These are phyloP conservation scores for Anoplophora glabripennis DNA, from an alignment of 1,140 invertebrate genomes.

Conservation along the genomic window DNA sequence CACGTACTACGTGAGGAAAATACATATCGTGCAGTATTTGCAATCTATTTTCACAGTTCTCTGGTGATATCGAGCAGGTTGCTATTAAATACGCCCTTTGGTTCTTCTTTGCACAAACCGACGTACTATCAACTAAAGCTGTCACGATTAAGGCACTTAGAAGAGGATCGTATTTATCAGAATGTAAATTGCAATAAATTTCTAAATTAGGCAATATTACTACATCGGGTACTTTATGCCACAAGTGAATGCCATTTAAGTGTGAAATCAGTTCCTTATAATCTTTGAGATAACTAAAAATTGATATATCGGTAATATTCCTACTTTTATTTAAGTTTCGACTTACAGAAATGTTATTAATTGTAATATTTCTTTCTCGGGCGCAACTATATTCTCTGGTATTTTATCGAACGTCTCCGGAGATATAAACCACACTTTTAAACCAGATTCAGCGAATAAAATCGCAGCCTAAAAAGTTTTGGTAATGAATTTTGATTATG, in stretches of 20 bases:
- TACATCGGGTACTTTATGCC: conserved; percentile 32
- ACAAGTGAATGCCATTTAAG: conserved; percentile 35
- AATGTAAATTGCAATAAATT: conserved; percentile 25
- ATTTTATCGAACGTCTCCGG: conserved; percentile 28
- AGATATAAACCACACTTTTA: conserved; percentile 39
- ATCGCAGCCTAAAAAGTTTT: conserved; percentile 32
- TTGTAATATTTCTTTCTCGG: conserved; percentile 34
- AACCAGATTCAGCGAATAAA: conserved; percentile 31
- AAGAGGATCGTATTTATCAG: conserved; percentile 17
- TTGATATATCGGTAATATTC: conserved; percentile 1
- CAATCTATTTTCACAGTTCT: conserved; percentile 13
- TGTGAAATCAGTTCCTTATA: conserved; percentile 32
- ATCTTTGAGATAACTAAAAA: conserved; percentile 37
- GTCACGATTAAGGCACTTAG: conserved; percentile 24
- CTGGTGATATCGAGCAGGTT: not conserved
- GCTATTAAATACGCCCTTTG: conserved; percentile 10
- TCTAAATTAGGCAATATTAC: conserved; percentile 34
- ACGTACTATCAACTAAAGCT: conserved; percentile 26
- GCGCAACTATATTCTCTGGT: conserved; percentile 29
- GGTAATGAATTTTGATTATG: conserved; percentile 7
- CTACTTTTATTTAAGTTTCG: not conserved
- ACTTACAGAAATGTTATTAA: conserved; percentile 42
- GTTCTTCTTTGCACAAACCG: conserved; percentile 22
- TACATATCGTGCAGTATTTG: conserved; percentile 34
- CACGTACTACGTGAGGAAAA: conserved; percentile 23